Evolutionary conservation across 2,113 vertebrate genomes (phyloP), one percentile per base, ranked within the genome.

Genomic region (Engystomops pustulosus): DNA sequence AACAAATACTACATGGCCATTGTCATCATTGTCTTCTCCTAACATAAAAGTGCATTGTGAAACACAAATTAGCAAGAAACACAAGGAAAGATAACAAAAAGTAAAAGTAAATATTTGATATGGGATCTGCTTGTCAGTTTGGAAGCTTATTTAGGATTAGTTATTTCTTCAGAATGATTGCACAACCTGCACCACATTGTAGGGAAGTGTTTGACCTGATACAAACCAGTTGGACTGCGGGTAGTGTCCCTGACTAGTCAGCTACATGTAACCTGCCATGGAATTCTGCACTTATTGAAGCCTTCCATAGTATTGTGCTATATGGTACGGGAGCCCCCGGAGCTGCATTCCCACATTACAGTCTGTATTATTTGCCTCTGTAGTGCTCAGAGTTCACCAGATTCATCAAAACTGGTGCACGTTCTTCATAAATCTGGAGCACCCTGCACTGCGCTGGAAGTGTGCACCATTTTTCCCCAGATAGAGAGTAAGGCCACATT

Each of bases 21-120:
- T 0, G 5, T 30, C 3, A 30, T 62, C 55, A 27, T 27, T 60
- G 55, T 60, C n/a, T 12, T 27, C 30, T 32, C 18, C 27, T 2
- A 18, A 8, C 30, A n/a, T n/a, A n/a, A n/a, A n/a, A 1, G 68
- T 44, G n/a, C 23, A 71, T 72, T 74, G 44, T 41, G 44, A 34
- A 76, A 36, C 27, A 27, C 47, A 0, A 25, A 25, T 10, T 74
- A 25, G 15, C 17, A 6, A 18, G 71, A 51, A 20, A 23, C 15
- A 53, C 25, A 34, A 27, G 7, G 4, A 18, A 36, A 55, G 30
- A 7, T 36, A 36, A 53, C 1, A 53, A 11, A 41, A 41, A 41
- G 8, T 12, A 32, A 74, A 51, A 75, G 30, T n/a, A 76, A 76
- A 32, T 76, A 76, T 76, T 76, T 34, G 71, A 18, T 76, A 23